These are phyloP conservation scores for cattle (Bos taurus) DNA, from an alignment of 2,113 vertebrate species.

Conservation along the genomic window ARS-UCD2.0 NC_037356.1:33033001-33033500, in stretches of 20 bases:
- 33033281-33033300: not conserved
- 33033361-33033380: not conserved
- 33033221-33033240: not conserved
- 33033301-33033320: not conserved
- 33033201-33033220: not conserved
- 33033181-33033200: accelerated
- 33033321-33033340: not conserved
- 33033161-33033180: no score
- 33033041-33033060: not conserved
- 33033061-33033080: not conserved
- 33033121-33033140: not conserved
- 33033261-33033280: not conserved
- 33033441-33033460: not conserved
- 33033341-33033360: not conserved
- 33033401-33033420: not conserved
- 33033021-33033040: not conserved
- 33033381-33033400: not conserved
- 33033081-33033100: constrained; percentile 13
- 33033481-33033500: not conserved
- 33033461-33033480: not conserved
- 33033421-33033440: not conserved
- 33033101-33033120: not conserved
- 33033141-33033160: not conserved
- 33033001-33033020: not conserved
- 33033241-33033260: not conserved